phyloP scores from a whole-genome alignment of 1,140 invertebrate genomes.

The Acarapis woodi region DNA sequence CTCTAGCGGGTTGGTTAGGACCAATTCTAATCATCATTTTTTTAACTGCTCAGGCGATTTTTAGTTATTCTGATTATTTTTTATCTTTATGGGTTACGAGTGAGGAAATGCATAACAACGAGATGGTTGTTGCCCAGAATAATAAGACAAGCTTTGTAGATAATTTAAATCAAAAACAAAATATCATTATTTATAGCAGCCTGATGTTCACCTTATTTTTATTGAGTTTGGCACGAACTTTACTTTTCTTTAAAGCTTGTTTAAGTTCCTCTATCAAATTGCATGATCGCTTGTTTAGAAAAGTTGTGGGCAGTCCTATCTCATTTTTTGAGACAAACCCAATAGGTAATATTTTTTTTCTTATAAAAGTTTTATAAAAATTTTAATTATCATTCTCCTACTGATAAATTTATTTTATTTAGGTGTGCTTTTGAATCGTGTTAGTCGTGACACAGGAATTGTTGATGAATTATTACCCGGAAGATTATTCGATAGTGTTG shows the following conservation, averaged over 20 bases:
- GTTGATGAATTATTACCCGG: slow-evolving; percentile 26
- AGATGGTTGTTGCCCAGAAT: not conserved
- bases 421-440: slow-evolving; percentile 14
- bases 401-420: slow-evolving; percentile 26
- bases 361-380: slow-evolving; percentile 20
- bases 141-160: not conserved
- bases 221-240: slow-evolving; percentile 23
- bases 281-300: slow-evolving; percentile 52
- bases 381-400: slow-evolving; percentile 46
- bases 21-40: not conserved
- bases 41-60: slow-evolving; percentile 11
- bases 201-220: slow-evolving; percentile 18
- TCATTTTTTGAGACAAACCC: slow-evolving; percentile 64
- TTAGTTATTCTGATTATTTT: slow-evolving; percentile 13
- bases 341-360: slow-evolving; percentile 17
- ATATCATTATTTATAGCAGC: slow-evolving; percentile 14
- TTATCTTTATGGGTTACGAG: slow-evolving; percentile 10
- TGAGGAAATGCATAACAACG: not conserved
- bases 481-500: slow-evolving; percentile 34
- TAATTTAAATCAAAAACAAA: not conserved
- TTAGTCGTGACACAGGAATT: slow-evolving; percentile 11
- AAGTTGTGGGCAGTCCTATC: slow-evolving; percentile 46
- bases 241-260: slow-evolving; percentile 41
- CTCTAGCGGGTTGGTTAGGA: not conserved
- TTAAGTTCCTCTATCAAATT: slow-evolving; percentile 41